Evolutionary conservation across 2,888 invertebrate genomes (phyloP), one percentile per base, ranked within the genome.

Genomic region (Leptura quadrifasciata): DNA sequence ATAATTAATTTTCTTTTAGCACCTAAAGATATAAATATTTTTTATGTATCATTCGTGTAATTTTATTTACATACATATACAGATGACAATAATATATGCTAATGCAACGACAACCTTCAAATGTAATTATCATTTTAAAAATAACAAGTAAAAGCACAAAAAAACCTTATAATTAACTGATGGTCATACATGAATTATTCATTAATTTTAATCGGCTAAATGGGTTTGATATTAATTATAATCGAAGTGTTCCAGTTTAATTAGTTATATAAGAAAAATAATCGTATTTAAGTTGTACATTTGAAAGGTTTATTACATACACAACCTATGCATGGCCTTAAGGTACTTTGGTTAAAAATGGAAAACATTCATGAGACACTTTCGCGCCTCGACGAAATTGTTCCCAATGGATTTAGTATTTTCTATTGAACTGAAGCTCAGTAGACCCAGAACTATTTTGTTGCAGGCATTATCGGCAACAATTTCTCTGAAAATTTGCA

Each of bases 111-210:
- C 54, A 73, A 72, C 78, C 78, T 78, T 78, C 78, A 70, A 54
- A 55, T 69, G 61, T 76, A 74, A 78, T 78, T 76, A 76, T 70
- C 54, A 68, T 54, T 74, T 76, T 57, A 69, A 75, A 74, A 78
- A 74, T 76, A 78, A 78, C 78, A 76, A 74, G 72, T 69, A 71
- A 72, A 74, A 78, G 69, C 61, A 72, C 58, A 61, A 75, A 74
- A n/a, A 74, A 78, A 72, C 70, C 71, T 55, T 70, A 69, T 76
- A 78, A 74, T 78, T 74, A 76, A 57, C 57, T 58, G 69, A 76
- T 76, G 76, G 64, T 52, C 52, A 35, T 52, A 78, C 78, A 78
- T 78, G 75, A 71, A 76, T 78, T 74, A 78, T 76, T 78, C 75
- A 78, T 78, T 76, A 55, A 74, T 70, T 21, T 61, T 71, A 71